Conservation (phyloP, 2,113 vertebrate genomes). For the Vidua macroura region DNA sequence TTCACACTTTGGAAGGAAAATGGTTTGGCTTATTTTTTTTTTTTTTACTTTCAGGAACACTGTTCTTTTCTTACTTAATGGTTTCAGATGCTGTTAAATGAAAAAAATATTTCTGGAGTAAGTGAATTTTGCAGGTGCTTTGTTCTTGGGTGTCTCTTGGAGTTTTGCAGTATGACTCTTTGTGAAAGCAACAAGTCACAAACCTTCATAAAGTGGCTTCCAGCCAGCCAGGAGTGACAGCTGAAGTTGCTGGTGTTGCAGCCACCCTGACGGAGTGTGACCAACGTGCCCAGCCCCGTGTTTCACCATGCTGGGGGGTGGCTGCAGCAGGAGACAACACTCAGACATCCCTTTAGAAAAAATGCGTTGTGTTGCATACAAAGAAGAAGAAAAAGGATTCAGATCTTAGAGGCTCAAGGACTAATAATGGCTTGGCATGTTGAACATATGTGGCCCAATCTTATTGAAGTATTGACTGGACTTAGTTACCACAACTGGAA, state of each 20-base stretch:
- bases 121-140: constrained; percentile 50
- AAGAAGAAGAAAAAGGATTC: neutral
- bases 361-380: neutral
- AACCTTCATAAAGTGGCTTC: neutral
- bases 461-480: neutral
- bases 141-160: neutral
- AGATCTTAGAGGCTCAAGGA: neutral
- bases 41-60: constrained; percentile 35
- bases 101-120: constrained; percentile 1
- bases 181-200: neutral
- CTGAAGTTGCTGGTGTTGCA: neutral
- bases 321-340: neutral
- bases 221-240: neutral
- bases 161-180: neutral
- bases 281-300: accelerated
- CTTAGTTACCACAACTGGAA: neutral
- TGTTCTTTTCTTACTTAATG: constrained; percentile 37
- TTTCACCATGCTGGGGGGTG: neutral
- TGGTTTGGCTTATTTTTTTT: constrained; percentile 33
- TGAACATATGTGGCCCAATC: accelerated
- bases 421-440: accelerated
- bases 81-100: constrained; percentile 36
- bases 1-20: constrained; percentile 53
- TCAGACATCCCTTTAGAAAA: neutral
- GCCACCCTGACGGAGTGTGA: neutral